Evolutionary conservation across 2,888 invertebrate species (phyloP).

Genomic region (Mactromeris polynyma): DNA sequence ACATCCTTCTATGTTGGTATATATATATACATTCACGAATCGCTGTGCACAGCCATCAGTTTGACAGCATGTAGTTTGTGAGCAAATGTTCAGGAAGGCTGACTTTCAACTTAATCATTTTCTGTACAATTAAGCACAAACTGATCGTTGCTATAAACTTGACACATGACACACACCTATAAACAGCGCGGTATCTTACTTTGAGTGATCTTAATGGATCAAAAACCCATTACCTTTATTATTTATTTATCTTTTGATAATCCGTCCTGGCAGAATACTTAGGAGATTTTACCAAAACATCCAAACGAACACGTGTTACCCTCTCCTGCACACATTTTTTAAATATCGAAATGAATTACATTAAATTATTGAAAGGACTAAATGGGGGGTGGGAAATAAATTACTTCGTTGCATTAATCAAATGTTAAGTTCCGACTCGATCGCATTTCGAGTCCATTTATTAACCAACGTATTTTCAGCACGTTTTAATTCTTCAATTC

Average conservation of each 20-base stretch:
- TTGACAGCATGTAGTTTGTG: not conserved
- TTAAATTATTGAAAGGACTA: not conserved
- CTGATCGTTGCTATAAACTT: not conserved
- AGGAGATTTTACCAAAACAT: not conserved
- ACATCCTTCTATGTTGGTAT: too few relatives aligned
- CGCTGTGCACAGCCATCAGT: too few relatives aligned
- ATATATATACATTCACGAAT: too few relatives aligned
- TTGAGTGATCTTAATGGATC: not conserved
- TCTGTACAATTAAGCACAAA: not conserved
- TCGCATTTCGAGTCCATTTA: conserved; percentile 59
- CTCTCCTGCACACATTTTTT: not conserved
- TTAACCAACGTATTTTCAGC: conserved; percentile 43
- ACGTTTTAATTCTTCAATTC: conserved; percentile 61
- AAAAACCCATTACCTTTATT: not conserved
- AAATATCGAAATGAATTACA: not conserved
- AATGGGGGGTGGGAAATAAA: not conserved
- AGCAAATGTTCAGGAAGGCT: not conserved
- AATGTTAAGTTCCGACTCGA: conserved; percentile 31
- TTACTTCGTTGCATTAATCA: not conserved
- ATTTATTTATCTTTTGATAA: not conserved
- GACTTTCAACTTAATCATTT: not conserved
- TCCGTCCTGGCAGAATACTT: not conserved
- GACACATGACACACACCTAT: not conserved
- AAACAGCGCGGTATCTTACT: not conserved
- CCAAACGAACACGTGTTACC: not conserved